These are phyloP conservation scores for Pitangus sulphuratus DNA, from an alignment of 2,797 vertebrate species.

Conservation along the genomic window DNA sequence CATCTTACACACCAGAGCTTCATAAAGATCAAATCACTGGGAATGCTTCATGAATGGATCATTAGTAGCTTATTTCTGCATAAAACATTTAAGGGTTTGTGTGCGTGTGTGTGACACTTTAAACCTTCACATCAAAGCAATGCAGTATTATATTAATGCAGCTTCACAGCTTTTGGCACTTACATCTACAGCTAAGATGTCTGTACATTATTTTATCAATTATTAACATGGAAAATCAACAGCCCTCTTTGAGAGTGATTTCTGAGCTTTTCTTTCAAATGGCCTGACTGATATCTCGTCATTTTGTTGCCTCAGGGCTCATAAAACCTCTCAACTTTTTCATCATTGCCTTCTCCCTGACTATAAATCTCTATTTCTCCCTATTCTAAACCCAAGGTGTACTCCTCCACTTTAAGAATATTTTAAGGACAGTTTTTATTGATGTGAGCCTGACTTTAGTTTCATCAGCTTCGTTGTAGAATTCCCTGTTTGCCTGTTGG, in stretches of 20 bases:
- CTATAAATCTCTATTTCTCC: neutral
- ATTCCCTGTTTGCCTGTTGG: neutral
- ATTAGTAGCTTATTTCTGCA: neutral
- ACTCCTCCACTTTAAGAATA: neutral
- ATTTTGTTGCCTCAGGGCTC: slow-evolving; percentile 27
- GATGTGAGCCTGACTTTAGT: neutral
- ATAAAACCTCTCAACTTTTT: slow-evolving; percentile 21
- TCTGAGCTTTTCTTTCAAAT: slow-evolving; percentile 48
- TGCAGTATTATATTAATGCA: neutral
- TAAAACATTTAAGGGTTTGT: neutral
- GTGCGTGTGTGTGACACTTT: neutral
- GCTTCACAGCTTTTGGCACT: slow-evolving; percentile 20
- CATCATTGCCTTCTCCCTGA: neutral
- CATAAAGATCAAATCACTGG: neutral
- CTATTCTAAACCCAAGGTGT: neutral
- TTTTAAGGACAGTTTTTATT: slow-evolving; percentile 27
- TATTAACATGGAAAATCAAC: slow-evolving; percentile 57
- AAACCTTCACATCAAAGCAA: neutral
- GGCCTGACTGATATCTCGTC: neutral
- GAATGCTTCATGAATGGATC: neutral
- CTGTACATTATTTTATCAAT: slow-evolving; percentile 50
- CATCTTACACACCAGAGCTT: neutral
- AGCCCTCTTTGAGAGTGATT: neutral
- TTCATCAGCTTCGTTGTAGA: neutral
- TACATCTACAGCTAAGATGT: neutral